Base-by-base conservation (phyloP, 1,140 invertebrate species). In the Drosophila dunni region DNA sequence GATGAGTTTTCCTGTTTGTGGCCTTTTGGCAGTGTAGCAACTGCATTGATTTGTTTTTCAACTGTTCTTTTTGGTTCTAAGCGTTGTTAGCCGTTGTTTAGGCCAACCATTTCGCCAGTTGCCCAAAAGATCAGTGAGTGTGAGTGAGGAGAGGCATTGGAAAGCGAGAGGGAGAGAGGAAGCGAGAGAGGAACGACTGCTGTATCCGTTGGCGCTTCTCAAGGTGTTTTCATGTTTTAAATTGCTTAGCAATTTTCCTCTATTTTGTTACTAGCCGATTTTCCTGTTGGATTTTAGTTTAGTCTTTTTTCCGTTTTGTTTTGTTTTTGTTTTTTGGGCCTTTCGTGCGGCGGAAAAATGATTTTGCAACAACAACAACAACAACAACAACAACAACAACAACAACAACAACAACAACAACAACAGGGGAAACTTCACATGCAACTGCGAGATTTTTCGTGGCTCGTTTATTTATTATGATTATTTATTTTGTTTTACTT, bases 401-500 rank as follows among this genome's bases (percentile, higher is more conserved):
- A 13, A 24, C n/a, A n/a, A 33, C 3, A 48, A 17, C n/a, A 20
- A 13, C 10, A 56, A 8, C 20, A 50, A 38, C 45, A 3, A n/a
- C 2, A 29, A n/a, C n/a, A 20, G 42, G 48, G 60, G 46, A 40
- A 67, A 51, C 64, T 79, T 88, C 83, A 79, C 82, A 86, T 83
- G 83, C 68, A 88, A 86, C 82, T 86, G 83, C 45, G 72, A 86
- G 79, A 77, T 88, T 86, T 75, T 86, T 86, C 76, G 79, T 80
- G 83, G 79, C 83, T 86, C 83, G 84, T 88, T 88, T 88, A 88
- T 88, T 88, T 88, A 88, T 88, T 88, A 80, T 88, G 79, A 88
- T 88, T 88, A 89, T 88, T 88, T 88, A 88, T 88, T 88, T 89
- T 88, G 84, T 80, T 78, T 74, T 65, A 85, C 44, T 75, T 78